phyloP scores from a whole-genome alignment of 2,113 vertebrate species.

The Crocuta crocuta region DNA sequence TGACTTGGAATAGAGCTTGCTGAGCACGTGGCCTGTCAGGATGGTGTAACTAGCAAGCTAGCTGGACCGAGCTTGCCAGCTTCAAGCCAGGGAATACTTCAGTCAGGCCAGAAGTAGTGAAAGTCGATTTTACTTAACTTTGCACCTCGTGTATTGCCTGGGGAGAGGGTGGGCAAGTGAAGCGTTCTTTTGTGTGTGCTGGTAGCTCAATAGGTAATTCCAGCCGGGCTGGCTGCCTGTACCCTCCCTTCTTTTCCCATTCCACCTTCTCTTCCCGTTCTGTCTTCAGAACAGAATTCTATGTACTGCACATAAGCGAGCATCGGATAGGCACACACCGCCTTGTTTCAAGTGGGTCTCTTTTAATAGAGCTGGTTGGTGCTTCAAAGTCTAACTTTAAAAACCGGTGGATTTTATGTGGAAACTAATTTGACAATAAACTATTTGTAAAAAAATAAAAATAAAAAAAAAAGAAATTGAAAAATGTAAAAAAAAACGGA shows the following conservation, averaged over 20 bases:
- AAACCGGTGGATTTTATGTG: background rate
- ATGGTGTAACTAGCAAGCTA: constrained; percentile 41
- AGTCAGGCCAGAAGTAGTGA: constrained; percentile 48
- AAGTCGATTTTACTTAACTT: background rate
- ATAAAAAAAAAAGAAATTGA: too few species aligned
- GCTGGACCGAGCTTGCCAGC: constrained; percentile 23
- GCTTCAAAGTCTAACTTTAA: constrained; percentile 20
- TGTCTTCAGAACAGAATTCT: background rate
- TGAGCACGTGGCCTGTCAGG: constrained; percentile 46
- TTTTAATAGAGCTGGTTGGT: background rate
- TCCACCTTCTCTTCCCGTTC: background rate
- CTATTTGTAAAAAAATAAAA: too few species aligned
- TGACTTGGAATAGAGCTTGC: constrained; percentile 52
- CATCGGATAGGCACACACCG: background rate
- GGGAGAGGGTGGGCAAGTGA: background rate
- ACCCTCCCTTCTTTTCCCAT: background rate
- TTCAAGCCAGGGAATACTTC: constrained; percentile 42
- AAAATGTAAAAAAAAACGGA: too few species aligned
- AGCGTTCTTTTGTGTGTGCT: background rate
- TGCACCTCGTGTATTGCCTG: background rate
- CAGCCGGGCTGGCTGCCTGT: background rate
- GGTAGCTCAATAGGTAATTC: background rate
- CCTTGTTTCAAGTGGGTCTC: background rate
- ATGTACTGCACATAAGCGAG: background rate
- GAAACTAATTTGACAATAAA: too few species aligned